A percentile compares a stretch with the other conserved stretches of the same genome.
These are phyloP conservation scores for Enteromius argenteus DNA, from an alignment of 2,797 vertebrate species.

Conservation along the genomic window DNA sequence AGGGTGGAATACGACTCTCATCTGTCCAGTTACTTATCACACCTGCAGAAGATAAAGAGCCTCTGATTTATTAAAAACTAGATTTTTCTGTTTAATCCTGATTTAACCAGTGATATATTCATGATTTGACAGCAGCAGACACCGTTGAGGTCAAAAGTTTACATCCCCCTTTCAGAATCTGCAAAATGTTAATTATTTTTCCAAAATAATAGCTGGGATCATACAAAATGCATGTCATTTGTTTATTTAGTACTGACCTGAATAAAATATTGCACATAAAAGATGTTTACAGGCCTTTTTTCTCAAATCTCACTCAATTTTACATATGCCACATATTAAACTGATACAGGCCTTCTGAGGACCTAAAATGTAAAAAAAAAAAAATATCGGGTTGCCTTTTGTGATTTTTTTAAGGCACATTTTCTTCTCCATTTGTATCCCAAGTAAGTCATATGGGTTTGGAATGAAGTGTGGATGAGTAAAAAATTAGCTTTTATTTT, in stretches of 20 bases:
- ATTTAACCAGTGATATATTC: neutral
- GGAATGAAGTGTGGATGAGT: neutral
- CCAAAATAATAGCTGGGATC: neutral
- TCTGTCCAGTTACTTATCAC: conserved; percentile 97
- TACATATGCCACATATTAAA: neutral
- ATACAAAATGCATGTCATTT: neutral
- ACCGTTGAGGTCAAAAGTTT: neutral
- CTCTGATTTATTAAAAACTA: neutral
- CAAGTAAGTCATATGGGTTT: neutral
- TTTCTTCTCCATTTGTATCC: neutral
- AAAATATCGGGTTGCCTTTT: no score
- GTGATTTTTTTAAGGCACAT: neutral
- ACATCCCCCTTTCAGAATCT: no score
- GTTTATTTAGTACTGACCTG: no score
- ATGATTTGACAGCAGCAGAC: conserved; percentile 1
- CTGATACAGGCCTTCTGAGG: neutral
- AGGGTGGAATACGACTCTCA: conserved; percentile 90
- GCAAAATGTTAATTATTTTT: neutral
- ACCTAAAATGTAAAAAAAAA: neutral
- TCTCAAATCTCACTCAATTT: neutral
- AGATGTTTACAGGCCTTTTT: neutral
- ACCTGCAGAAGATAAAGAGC: conserved; percentile 73
- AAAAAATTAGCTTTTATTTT: neutral
- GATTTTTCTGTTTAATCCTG: neutral
- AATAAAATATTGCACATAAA: no score